Conservation (phyloP, 2,113 vertebrate genomes). For the Dasypus novemcinctus region DNA sequence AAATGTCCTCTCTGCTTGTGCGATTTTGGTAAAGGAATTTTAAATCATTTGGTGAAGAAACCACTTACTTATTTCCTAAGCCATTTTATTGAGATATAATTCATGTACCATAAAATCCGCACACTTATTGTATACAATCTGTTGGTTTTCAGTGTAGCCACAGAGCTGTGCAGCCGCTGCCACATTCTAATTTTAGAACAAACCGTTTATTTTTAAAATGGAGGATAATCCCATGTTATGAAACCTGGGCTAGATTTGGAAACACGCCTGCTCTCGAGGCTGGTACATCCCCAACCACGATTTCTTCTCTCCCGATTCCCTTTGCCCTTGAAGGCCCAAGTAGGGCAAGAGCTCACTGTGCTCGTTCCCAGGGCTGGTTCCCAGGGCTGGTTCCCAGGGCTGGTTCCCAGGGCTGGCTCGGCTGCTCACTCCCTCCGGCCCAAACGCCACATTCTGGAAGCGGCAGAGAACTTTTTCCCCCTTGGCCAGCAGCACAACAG, state of each 20-base stretch:
- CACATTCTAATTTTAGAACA: background rate
- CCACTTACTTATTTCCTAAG: background rate
- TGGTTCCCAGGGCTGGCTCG: no score
- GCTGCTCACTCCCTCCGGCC: fast-evolving
- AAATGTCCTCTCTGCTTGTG: background rate
- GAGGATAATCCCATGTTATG: background rate
- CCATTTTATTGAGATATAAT: background rate
- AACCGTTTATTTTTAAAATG: background rate
- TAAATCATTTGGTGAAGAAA: background rate
- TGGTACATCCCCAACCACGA: background rate
- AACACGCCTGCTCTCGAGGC: background rate
- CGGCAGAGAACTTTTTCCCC: background rate
- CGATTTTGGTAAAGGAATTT: background rate
- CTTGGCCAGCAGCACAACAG: no score
- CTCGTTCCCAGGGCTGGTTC: no score
- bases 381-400: no score
- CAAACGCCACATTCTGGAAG: background rate
- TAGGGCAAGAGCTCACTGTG: no score
- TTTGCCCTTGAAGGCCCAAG: background rate
- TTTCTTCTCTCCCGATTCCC: background rate
- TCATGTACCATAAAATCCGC: no score
- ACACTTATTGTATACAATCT: no score
- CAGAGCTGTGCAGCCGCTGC: background rate
- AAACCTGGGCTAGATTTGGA: background rate
- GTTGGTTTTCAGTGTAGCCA: no score